phyloP scores from a whole-genome alignment of 2,113 vertebrate species.

The Crotalus tigris region DNA sequence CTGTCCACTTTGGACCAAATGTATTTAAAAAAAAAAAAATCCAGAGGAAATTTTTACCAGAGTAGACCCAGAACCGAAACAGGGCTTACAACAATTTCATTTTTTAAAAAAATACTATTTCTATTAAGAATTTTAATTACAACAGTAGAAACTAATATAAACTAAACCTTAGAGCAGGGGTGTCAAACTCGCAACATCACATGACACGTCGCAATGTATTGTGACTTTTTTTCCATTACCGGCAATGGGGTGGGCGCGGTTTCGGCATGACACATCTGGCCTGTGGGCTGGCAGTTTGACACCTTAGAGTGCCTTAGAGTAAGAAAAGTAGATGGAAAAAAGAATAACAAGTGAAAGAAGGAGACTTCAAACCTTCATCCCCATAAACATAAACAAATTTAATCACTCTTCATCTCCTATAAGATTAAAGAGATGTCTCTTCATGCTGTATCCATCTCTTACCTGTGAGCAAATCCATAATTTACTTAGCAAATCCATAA shows the following conservation, averaged over 20 bases:
- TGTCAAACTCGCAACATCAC: too few relatives aligned
- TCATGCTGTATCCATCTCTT: not conserved
- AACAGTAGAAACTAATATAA: not conserved
- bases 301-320: too few relatives aligned
- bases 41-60: not conserved
- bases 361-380: not conserved
- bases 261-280: too few relatives aligned
- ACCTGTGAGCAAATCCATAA: not conserved
- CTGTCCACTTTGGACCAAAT: not conserved
- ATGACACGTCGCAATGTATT: rapidly evolving
- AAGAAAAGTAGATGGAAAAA: not conserved
- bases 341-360: not conserved
- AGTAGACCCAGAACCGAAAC: not conserved
- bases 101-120: not conserved
- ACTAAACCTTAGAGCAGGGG: not conserved
- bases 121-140: not conserved
- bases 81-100: not conserved
- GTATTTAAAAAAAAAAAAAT: not conserved
- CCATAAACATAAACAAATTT: not conserved
- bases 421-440: not conserved
- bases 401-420: not conserved
- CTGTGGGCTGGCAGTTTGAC: too few relatives aligned
- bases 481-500: not conserved
- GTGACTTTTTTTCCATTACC: too few relatives aligned
- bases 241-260: too few relatives aligned